A percentile compares a stretch with the other conserved stretches of the same genome.
phyloP scores from a whole-genome alignment of 2,888 invertebrate genomes.

The Aproaerema taeniolella region DNA sequence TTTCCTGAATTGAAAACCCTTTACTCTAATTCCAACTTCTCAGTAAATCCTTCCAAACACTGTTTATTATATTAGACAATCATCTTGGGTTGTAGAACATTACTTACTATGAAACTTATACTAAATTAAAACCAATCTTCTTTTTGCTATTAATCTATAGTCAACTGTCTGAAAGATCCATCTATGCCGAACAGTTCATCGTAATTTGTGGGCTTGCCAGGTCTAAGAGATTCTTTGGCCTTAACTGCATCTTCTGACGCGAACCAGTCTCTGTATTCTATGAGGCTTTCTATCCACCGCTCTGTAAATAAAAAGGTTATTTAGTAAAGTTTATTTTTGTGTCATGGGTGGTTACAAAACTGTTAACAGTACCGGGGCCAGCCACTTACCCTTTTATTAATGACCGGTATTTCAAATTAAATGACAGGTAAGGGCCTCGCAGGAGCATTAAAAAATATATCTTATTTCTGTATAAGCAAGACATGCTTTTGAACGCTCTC shows the following conservation, averaged over 20 bases:
- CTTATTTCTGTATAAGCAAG: no score
- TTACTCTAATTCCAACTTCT: no score
- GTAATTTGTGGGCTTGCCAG: conserved; percentile 89
- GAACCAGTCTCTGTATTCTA: conserved; percentile 88
- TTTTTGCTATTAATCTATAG: conserved; percentile 90
- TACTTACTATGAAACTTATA: no score
- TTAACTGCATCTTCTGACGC: conserved; percentile 84
- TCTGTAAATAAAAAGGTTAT: conserved; percentile 62
- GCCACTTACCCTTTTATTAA: not conserved
- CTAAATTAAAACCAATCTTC: no score
- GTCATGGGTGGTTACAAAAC: no score
- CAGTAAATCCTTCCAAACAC: no score
- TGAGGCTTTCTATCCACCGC: conserved; percentile 86
- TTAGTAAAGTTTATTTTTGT: not conserved
- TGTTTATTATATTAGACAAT: no score
- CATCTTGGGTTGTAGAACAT: no score
- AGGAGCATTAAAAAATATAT: no score
- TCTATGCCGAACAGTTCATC: conserved; percentile 92
- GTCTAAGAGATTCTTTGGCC: conserved; percentile 87
- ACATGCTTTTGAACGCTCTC: no score
- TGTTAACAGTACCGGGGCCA: not conserved
- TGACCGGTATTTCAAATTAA: not conserved
- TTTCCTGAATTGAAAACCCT: no score
- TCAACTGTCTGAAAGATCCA: conserved; percentile 89
- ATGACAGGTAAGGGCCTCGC: no score